A percentile compares a stretch with the other conserved stretches of the same genome.
Evolutionary conservation across 2,888 invertebrate species (phyloP).

Genomic region (Spodoptera littoralis): DNA sequence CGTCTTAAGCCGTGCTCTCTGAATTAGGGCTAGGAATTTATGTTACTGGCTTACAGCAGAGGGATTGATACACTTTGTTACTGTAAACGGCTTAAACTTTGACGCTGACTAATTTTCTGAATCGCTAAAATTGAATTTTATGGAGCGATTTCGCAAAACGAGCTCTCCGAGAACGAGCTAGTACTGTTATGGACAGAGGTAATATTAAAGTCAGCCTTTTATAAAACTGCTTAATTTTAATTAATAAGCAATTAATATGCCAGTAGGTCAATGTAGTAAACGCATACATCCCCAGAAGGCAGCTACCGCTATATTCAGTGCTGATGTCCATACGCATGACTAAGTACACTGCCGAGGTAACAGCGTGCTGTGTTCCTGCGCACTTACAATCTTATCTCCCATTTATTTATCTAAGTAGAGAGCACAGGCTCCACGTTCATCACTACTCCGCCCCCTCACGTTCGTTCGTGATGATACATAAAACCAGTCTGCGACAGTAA

Average conservation of each 20-base stretch:
- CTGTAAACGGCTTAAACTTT: slow-evolving; percentile 64
- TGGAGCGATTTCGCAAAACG: slow-evolving; percentile 33
- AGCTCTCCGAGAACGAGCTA: slow-evolving; percentile 40
- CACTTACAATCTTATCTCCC: slow-evolving; percentile 52
- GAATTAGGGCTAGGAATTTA: slow-evolving; percentile 84
- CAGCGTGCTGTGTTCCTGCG: slow-evolving; percentile 11
- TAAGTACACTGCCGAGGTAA: slow-evolving; percentile 32
- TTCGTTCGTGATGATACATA: slow-evolving; percentile 59
- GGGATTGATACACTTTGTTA: slow-evolving; percentile 64
- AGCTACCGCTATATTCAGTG: slow-evolving; percentile 15
- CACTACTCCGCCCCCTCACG: slow-evolving; percentile 53
- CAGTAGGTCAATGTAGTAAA: slow-evolving; percentile 14
- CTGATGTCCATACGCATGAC: slow-evolving; percentile 23
- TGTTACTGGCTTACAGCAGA: slow-evolving; percentile 74
- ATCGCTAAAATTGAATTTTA: slow-evolving; percentile 59
- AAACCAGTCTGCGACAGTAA: slow-evolving; percentile 53
- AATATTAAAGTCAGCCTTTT: slow-evolving; percentile 1
- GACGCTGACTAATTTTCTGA: slow-evolving; percentile 64
- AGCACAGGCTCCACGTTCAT: slow-evolving; percentile 42
- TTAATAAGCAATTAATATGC: not conserved
- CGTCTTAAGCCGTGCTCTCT: slow-evolving; percentile 75
- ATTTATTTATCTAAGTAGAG: slow-evolving; percentile 55
- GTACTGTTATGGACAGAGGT: slow-evolving; percentile 27
- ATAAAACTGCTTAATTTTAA: not conserved
- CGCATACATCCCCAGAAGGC: slow-evolving; percentile 7